Percentiles rank a stretch among this genome's conserved stretches.
Conservation (phyloP, 2,888 invertebrate species). For the Orthosia gothica region DNA sequence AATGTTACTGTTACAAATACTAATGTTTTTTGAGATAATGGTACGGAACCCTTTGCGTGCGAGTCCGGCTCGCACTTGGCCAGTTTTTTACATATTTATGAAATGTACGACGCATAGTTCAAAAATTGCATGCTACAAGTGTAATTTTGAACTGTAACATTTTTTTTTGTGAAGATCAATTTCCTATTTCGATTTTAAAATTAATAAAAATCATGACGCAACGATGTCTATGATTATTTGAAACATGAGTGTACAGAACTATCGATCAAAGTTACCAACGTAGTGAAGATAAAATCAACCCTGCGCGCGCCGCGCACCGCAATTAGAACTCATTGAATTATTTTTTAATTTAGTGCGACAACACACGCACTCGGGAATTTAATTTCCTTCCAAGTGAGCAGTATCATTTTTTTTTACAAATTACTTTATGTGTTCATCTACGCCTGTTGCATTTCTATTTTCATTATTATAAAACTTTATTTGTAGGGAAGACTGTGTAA, state of each 20-base stretch:
- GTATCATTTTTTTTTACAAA: slow-evolving; percentile 56
- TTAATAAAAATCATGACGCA: slow-evolving; percentile 52
- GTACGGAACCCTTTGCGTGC: too few species aligned
- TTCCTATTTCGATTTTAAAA: slow-evolving; percentile 33
- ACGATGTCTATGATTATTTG: slow-evolving; percentile 67
- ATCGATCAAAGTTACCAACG: slow-evolving; percentile 74
- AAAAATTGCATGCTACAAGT: slow-evolving; percentile 39
- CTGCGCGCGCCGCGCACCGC: slow-evolving; percentile 66
- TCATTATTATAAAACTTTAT: slow-evolving; percentile 20
- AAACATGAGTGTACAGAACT: slow-evolving; percentile 71
- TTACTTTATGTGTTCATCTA: slow-evolving; percentile 52
- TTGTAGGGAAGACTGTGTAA: too few species aligned
- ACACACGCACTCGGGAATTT: slow-evolving; percentile 73
- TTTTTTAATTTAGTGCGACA: slow-evolving; percentile 80
- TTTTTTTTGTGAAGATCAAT: background rate
- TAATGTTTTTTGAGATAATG: too few species aligned
- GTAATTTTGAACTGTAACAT: slow-evolving; percentile 5
- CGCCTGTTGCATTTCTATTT: slow-evolving; percentile 51
- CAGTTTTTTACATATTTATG: slow-evolving; percentile 18
- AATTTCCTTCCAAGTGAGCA: slow-evolving; percentile 70
- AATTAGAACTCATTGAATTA: slow-evolving; percentile 77
- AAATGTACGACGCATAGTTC: slow-evolving; percentile 16
- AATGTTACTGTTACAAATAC: too few species aligned
- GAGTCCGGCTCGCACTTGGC: too few species aligned
- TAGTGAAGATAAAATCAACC: slow-evolving; percentile 76